A percentile compares a stretch with the other conserved stretches of the same genome.
These are phyloP conservation scores for Pimpla rufipes DNA, from an alignment of 2,888 invertebrate species.

Conservation along the genomic window DNA sequence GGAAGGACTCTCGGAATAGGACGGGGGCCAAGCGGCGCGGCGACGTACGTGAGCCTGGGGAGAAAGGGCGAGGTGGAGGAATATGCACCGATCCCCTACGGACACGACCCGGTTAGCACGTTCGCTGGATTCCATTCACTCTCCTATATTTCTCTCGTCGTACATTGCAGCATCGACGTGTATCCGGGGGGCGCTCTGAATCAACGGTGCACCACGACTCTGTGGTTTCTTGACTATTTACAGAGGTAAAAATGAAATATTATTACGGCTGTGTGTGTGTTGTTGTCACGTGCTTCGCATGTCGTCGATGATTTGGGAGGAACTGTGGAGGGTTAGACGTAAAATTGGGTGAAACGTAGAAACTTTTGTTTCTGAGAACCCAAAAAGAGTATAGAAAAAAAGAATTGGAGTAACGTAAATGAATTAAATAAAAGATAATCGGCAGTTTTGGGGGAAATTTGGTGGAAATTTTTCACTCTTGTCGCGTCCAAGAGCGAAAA, in stretches of 20 bases:
- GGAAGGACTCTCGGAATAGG: slow-evolving; percentile 50
- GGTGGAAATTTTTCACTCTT: no score
- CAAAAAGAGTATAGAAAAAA: no score
- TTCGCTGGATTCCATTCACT: slow-evolving; percentile 76
- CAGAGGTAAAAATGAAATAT: background rate
- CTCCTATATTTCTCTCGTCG: slow-evolving; percentile 74
- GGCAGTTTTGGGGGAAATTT: no score
- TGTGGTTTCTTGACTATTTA: background rate
- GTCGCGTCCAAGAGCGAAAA: no score
- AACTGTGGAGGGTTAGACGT: no score
- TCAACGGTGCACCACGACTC: background rate
- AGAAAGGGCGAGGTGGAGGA: slow-evolving; percentile 13
- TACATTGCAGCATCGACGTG: slow-evolving; percentile 25
- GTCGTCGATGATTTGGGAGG: no score
- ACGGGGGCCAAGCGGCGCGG: slow-evolving; percentile 13
- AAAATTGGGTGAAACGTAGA: no score
- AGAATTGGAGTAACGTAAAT: no score
- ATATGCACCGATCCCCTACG: slow-evolving; percentile 13
- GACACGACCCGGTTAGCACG: slow-evolving; percentile 50
- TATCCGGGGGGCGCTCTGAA: background rate
- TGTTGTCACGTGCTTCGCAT: no score
- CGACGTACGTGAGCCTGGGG: slow-evolving; percentile 16
- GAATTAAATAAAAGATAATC: no score
- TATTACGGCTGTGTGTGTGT: background rate
- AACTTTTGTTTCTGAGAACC: no score